A percentile compares a stretch with the other conserved stretches of the same genome.
Conservation (phyloP, 2,797 vertebrate species). For the Borostomias antarcticus region DNA sequence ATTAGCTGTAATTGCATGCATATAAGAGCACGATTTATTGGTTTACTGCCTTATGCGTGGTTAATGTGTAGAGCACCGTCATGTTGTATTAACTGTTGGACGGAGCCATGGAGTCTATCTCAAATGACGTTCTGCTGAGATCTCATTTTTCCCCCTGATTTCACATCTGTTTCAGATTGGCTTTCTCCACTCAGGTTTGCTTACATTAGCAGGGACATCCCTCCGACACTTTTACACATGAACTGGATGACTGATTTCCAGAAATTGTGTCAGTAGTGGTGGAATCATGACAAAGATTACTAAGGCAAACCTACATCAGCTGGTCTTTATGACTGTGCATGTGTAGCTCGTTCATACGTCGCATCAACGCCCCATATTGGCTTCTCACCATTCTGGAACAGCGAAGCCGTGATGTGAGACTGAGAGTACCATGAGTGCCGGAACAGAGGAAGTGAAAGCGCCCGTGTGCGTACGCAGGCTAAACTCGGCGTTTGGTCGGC, state of each 20-base stretch:
- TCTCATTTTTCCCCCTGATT: not conserved
- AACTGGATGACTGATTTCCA: not conserved
- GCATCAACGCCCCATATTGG: slow-evolving; percentile 11
- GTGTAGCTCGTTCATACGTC: slow-evolving; percentile 48
- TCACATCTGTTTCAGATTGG: not conserved
- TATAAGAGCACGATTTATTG: slow-evolving; percentile 66
- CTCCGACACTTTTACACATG: slow-evolving; percentile 4
- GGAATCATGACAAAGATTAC: slow-evolving; percentile 1
- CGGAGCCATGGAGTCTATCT: slow-evolving; percentile 36
- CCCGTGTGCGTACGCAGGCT: slow-evolving; percentile 5
- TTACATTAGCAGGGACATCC: not conserved
- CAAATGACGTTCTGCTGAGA: slow-evolving; percentile 9
- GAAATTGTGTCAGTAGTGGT: not conserved
- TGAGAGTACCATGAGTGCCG: not conserved
- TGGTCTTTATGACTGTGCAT: slow-evolving; percentile 10
- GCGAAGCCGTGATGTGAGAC: too few relatives aligned
- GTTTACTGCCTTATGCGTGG: slow-evolving; percentile 67
- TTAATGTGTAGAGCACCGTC: slow-evolving; percentile 69
- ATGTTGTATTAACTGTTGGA: slow-evolving; percentile 65
- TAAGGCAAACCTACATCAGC: slow-evolving; percentile 8
- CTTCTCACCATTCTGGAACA: slow-evolving; percentile 43
- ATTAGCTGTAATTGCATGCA: slow-evolving; percentile 72
- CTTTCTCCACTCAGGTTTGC: not conserved
- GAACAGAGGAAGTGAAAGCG: not conserved
- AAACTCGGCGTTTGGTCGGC: not conserved